Base-by-base conservation (phyloP, 2,888 invertebrate genomes). In the Parnassius apollo region DNA sequence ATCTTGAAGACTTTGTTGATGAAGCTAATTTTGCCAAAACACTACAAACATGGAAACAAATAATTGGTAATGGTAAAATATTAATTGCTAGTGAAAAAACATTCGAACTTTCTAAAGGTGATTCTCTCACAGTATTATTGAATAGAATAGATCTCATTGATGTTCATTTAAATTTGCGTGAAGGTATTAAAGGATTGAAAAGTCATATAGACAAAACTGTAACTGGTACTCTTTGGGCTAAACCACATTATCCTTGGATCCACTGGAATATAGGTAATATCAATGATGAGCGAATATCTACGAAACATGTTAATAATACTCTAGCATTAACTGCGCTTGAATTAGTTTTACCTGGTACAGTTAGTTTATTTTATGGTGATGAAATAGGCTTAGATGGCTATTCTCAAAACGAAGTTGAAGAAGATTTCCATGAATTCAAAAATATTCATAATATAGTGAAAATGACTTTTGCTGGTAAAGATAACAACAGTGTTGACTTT, bases 311-410 rank as follows among this genome's bases (percentile, higher is more conserved):
- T 0, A 95, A 96, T 73, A 94, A 94, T 35, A 95, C 95, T 35
- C 84, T 95, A 53, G 95, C 95, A 1, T 93, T 95, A 7, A 93
- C 94, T 1, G 88, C 97, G 68, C 89, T 98, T 72, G 95, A 96
- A 75, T 91, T 98, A 78, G 94, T 96, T 86, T 89, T 98, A 49
- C 98, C 98, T 0, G 98, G 94, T 9, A 96, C 97, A 1, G 94
- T 97, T 0, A 96, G 94, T 70, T 94, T 98, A 72, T 97, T 98
- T 85, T 98, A 98, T 82, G 98, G 98, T 0, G 98, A 98, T 82
- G 98, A 98, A 92, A 94, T 98, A 66, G 95, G 95, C 1, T 86
- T 97, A 69, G 90, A 92, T 55, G 93, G 95, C 69, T 78, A 93
- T 2, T 76, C 88, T 51, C 73, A 82, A 45, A 72, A 81, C 50